These are phyloP conservation scores for Neosilurus hyrtlii DNA, from an alignment of 2,797 vertebrate genomes.

Conservation along the genomic window DNA sequence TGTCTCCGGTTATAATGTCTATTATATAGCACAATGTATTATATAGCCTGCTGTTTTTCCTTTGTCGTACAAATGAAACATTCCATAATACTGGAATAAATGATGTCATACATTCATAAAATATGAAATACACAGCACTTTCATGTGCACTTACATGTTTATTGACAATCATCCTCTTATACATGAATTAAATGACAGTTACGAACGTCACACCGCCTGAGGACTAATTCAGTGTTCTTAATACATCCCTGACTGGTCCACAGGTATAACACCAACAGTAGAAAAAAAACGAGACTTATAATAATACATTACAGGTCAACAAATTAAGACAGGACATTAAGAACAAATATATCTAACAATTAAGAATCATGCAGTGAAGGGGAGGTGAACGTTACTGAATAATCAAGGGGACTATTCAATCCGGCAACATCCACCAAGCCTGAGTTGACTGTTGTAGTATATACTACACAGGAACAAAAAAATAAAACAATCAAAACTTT, in stretches of 20 bases:
- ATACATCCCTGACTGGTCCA: not conserved
- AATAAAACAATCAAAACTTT: no score
- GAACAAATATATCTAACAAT: not conserved
- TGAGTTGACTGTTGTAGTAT: no score
- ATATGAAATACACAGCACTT: not conserved
- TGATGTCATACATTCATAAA: not conserved
- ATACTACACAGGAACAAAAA: no score
- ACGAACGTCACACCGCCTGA: not conserved
- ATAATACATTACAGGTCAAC: not conserved
- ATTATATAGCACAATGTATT: no score
- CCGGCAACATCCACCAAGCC: no score
- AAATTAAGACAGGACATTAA: not conserved
- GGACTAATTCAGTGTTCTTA: not conserved
- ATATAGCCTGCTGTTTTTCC: constrained; percentile 18
- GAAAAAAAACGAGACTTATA: not conserved
- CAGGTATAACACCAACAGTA: not conserved
- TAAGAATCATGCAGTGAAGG: no score
- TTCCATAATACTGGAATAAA: not conserved
- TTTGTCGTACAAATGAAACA: not conserved
- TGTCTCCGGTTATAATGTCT: not conserved
- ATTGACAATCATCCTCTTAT: not conserved
- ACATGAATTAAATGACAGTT: not conserved
- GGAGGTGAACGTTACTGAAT: no score
- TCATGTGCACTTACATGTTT: not conserved
- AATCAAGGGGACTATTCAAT: no score